phyloP scores from a whole-genome alignment of 1,140 invertebrate genomes.

The Drosophila eugracilis region DNA sequence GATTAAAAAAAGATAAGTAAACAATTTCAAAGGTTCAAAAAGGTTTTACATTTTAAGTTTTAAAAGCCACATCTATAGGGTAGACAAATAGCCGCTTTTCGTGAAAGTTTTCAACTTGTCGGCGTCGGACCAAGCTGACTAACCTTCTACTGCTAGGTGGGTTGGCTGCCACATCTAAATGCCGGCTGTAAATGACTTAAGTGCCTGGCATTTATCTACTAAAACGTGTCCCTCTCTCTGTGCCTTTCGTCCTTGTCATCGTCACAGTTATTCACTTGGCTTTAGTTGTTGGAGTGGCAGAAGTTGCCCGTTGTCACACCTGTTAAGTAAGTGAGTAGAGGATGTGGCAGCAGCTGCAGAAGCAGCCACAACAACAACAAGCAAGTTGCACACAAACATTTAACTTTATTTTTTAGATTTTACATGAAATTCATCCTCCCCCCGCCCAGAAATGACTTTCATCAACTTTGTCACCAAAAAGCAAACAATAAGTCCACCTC shows the following conservation, averaged over 20 bases:
- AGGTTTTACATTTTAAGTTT: too few relatives aligned
- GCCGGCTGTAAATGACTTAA: slow-evolving; percentile 75
- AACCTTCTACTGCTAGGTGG: too few relatives aligned
- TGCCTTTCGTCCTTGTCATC: slow-evolving; percentile 36
- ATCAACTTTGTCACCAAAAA: slow-evolving; percentile 53
- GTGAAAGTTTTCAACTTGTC: slow-evolving; percentile 3
- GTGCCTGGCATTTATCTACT: slow-evolving; percentile 77
- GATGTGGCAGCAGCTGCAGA: not conserved
- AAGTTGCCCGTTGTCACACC: slow-evolving; percentile 50
- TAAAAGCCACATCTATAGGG: too few relatives aligned
- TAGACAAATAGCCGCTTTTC: not conserved
- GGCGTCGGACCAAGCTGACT: not conserved
- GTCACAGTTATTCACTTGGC: slow-evolving; percentile 57
- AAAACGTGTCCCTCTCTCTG: slow-evolving; percentile 58
- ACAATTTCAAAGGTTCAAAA: too few relatives aligned
- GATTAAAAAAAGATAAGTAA: too few relatives aligned
- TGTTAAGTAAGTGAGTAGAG: slow-evolving; percentile 49
- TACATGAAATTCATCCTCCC: slow-evolving; percentile 81
- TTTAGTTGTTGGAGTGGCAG: slow-evolving; percentile 30
- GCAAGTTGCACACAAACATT: slow-evolving; percentile 45
- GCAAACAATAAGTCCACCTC: slow-evolving; percentile 24
- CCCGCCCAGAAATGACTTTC: slow-evolving; percentile 80
- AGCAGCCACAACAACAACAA: too few relatives aligned
- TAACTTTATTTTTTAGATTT: slow-evolving; percentile 64
- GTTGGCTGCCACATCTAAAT: slow-evolving; percentile 37